Base-by-base conservation (phyloP, 2,888 invertebrate species). In the Calephelis perditalis region DNA sequence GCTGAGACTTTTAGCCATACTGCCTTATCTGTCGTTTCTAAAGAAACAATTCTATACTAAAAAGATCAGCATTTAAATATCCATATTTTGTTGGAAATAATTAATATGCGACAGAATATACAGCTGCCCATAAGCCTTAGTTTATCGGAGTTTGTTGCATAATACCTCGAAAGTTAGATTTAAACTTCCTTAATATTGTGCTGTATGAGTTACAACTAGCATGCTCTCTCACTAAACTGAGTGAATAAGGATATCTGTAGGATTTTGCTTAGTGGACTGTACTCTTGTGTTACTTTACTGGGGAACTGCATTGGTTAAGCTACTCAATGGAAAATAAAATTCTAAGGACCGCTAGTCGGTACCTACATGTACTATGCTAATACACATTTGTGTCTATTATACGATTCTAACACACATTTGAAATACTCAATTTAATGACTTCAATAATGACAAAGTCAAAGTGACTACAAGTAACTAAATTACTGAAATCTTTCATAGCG, bases 271-370 rank as follows among this genome's bases (percentile, higher is more conserved):
- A 56, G 35, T 55, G 77, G 78, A 76, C 73, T 65, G 70, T 70
- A 73, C 60, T 72, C 68, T 71, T 68, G 79, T 80, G 81, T 78
- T 75, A 77, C 73, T 75, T 64, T 68, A 72, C 73, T 72, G 70
- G 68, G 75, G 76, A 74, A 74, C 69, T 75, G 62, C 73, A 72
- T 74, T 63, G 63, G 73, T 75, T 74, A 70, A 70, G 71, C 86
- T 88, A 87, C 84, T 69, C 72, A 68, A 73, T 65, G 74, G 63
- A 81, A 84, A 82, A 71, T 77, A 82, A 81, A 80, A 73, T 65
- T 65, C 83, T 86, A 87, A 69, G 60, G 62, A 72, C 86, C 88
- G 87, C 88, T 89, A 89, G 15, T 73, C 87, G 86, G 86, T 71
- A 64, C 79, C 79, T 80, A 69, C 71, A 52, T 52, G 35, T 26